These are phyloP conservation scores for Chiloscyllium plagiosum DNA, from an alignment of 2,113 vertebrate genomes.

Conservation along the genomic window DNA sequence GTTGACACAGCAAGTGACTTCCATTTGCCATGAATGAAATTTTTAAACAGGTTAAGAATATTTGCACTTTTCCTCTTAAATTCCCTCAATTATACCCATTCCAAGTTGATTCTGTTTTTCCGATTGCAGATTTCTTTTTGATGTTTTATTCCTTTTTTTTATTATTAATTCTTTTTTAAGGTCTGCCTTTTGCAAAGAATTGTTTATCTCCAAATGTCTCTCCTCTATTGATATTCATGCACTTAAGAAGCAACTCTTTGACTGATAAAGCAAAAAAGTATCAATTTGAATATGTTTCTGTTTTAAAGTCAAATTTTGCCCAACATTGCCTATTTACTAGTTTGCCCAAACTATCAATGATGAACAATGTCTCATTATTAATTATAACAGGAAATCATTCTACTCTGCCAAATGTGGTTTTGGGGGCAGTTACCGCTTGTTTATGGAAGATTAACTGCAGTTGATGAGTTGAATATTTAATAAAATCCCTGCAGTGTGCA, in stretches of 20 bases:
- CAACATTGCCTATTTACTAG: neutral
- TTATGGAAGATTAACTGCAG: constrained; percentile 18
- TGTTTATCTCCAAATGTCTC: neutral
- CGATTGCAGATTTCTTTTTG: neutral
- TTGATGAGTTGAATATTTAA: constrained; percentile 11
- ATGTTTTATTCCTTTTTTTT: neutral
- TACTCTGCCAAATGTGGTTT: neutral
- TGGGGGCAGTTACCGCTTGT: neutral
- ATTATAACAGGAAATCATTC: neutral
- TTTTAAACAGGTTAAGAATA: neutral
- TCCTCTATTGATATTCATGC: neutral
- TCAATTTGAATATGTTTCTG: neutral
- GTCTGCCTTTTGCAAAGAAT: neutral
- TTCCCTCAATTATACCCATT: neutral
- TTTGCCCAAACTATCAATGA: neutral
- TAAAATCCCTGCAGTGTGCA: too few relatives aligned
- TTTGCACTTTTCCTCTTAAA: neutral
- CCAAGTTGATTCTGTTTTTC: neutral
- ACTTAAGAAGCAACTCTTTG: neutral
- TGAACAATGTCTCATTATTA: neutral
- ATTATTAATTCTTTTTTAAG: too few relatives aligned
- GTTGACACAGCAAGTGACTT: too few relatives aligned
- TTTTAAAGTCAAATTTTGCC: neutral
- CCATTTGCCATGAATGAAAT: too few relatives aligned
- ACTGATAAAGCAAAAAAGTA: neutral